Percentiles rank a stretch among this genome's conserved stretches.
phyloP scores from a whole-genome alignment of 2,113 vertebrate genomes.

The Thalassarche chlororhynchos region DNA sequence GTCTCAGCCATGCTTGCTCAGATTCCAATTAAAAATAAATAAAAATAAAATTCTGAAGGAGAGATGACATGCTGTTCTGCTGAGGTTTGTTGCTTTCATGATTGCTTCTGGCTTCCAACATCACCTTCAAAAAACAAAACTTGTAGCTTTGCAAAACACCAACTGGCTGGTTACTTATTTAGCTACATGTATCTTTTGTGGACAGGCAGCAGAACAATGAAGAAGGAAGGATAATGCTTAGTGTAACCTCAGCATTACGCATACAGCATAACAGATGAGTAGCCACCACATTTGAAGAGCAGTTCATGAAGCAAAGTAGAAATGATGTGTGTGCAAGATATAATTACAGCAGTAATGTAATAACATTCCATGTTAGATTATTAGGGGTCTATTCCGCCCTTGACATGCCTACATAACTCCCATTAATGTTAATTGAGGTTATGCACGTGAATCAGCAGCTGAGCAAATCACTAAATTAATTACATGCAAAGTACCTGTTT shows the following conservation, averaged over 20 bases:
- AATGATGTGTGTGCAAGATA: slow-evolving; percentile 52
- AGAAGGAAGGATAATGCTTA: background rate
- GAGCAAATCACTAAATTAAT: slow-evolving; percentile 69
- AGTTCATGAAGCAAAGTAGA: slow-evolving; percentile 45
- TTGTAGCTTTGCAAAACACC: background rate
- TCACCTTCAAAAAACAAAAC: background rate
- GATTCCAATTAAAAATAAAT: slow-evolving; percentile 19
- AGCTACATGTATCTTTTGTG: background rate
- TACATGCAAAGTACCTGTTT: slow-evolving; percentile 62
- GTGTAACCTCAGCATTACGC: background rate
- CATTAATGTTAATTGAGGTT: slow-evolving; percentile 69
- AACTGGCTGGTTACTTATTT: background rate
- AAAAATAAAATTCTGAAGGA: background rate
- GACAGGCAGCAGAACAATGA: background rate
- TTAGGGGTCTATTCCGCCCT: slow-evolving; percentile 55
- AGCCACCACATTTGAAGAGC: slow-evolving; percentile 20
- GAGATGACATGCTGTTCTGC: background rate
- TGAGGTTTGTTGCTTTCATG: background rate
- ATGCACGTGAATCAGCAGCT: slow-evolving; percentile 44
- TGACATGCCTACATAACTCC: slow-evolving; percentile 57
- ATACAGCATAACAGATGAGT: background rate
- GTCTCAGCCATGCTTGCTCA: background rate
- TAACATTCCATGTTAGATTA: slow-evolving; percentile 67
- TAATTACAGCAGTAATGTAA: slow-evolving; percentile 65
- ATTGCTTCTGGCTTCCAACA: background rate